Evolutionary conservation across 2,113 vertebrate species (phyloP).

Genomic region (Brienomyrus brachyistius): DNA sequence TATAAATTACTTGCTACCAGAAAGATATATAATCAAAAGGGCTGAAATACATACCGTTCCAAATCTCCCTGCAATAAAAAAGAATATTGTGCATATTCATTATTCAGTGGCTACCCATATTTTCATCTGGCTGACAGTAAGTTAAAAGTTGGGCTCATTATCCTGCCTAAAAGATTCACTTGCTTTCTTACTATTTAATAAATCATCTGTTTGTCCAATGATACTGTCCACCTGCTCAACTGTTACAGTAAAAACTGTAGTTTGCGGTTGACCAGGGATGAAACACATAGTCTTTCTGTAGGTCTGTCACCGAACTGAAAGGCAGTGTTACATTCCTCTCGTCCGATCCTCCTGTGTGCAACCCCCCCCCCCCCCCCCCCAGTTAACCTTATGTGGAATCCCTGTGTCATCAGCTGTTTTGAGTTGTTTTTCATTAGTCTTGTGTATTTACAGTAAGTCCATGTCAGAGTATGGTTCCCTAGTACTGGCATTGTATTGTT

Average conservation of each 20-base stretch:
- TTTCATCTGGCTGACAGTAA: not conserved
- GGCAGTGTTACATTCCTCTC: too few relatives aligned
- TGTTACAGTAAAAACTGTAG: not conserved
- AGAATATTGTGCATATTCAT: not conserved
- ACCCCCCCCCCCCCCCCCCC: too few relatives aligned
- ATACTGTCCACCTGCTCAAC: not conserved
- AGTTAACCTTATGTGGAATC: too few relatives aligned
- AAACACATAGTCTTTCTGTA: not conserved
- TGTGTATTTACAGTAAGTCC: too few relatives aligned
- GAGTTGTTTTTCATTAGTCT: too few relatives aligned
- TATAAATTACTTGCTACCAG: not conserved
- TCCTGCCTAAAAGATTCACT: not conserved
- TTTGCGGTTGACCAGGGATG: not conserved
- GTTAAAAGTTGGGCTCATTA: not conserved
- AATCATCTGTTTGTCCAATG: not conserved
- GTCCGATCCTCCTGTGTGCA: too few relatives aligned
- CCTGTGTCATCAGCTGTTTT: too few relatives aligned
- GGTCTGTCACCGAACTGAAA: not conserved
- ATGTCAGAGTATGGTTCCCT: too few relatives aligned
- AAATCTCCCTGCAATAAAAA: not conserved
- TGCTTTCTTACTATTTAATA: not conserved
- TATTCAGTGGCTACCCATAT: not conserved
- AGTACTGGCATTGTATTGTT: too few relatives aligned
- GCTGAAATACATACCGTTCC: not conserved
- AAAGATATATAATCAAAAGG: not conserved